phyloP scores from a whole-genome alignment of 1,140 invertebrate species.

The Macrotrachela quadricornifera region DNA sequence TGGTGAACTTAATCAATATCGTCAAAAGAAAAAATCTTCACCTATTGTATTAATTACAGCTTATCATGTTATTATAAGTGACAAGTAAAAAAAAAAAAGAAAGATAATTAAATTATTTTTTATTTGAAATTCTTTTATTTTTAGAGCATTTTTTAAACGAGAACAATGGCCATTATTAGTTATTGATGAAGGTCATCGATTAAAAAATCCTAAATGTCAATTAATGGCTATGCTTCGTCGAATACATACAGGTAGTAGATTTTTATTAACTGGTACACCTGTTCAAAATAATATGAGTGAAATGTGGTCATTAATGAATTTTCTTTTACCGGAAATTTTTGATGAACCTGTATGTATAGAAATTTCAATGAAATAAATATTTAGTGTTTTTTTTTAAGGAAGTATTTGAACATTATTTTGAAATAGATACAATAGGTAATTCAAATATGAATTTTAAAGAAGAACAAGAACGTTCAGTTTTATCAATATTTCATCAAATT shows the following conservation, averaged over 20 bases:
- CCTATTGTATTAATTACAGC: constrained; percentile 93
- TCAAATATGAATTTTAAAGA: no score
- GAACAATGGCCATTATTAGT: constrained; percentile 68
- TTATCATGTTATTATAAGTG: constrained; percentile 93
- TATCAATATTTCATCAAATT: constrained; percentile 53
- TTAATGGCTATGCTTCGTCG: constrained; percentile 79
- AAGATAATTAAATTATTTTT: constrained; percentile 58
- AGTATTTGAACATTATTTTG: no score
- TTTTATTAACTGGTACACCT: constrained; percentile 83
- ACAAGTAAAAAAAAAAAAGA: constrained; percentile 84
- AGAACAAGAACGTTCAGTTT: no score
- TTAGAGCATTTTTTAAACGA: constrained; percentile 19
- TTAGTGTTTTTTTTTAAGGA: no score
- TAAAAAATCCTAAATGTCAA: constrained; percentile 94
- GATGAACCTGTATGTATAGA: constrained; percentile 41
- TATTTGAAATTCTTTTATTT: no score
- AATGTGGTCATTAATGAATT: constrained; percentile 86
- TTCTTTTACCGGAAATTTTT: constrained; percentile 93
- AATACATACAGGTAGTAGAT: constrained; percentile 80
- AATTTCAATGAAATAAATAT: no score
- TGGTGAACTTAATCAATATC: constrained; percentile 82
- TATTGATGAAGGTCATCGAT: constrained; percentile 88
- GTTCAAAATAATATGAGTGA: constrained; percentile 94
- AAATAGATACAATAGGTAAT: no score
- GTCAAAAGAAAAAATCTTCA: constrained; percentile 70